Conservation (phyloP, 2,888 invertebrate species). For the Andrena dorsata region DNA sequence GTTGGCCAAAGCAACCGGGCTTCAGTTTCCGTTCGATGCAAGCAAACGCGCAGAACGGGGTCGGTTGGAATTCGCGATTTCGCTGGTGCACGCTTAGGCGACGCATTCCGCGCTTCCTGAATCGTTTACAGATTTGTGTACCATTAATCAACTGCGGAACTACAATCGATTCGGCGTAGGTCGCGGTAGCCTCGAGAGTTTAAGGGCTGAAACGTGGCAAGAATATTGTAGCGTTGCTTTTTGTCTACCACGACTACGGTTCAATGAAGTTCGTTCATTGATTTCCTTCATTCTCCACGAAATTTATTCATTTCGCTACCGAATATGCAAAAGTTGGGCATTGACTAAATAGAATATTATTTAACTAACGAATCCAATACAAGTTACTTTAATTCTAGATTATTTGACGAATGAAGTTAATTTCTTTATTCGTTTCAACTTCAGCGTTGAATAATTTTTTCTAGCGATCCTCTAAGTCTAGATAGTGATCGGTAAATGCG, state of each 20-base stretch:
- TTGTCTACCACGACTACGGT: conserved; percentile 7
- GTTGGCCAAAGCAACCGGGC: conserved; percentile 7
- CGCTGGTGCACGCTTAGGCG: conserved; percentile 18
- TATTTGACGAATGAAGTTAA: too few species aligned
- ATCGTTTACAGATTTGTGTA: conserved; percentile 46
- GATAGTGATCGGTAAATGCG: too few species aligned
- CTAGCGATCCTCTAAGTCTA: too few species aligned
- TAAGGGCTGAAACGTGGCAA: conserved; percentile 19
- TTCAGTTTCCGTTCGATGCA: not conserved
- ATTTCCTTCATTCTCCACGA: not conserved
- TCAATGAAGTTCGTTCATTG: conserved; percentile 38
- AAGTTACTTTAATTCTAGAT: too few species aligned
- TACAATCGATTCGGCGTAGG: conserved; percentile 55
- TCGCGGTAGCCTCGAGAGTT: conserved; percentile 44
- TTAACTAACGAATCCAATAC: too few species aligned
- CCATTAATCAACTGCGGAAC: conserved; percentile 54
- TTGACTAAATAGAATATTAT: too few species aligned
- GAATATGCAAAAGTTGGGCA: conserved; percentile 18
- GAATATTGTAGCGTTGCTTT: conserved; percentile 19
- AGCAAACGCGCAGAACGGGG: conserved; percentile 6
- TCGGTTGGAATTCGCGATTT: conserved; percentile 47
- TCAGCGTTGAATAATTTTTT: too few species aligned
- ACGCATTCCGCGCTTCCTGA: conserved; percentile 23
- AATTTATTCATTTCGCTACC: conserved; percentile 11
- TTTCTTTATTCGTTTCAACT: too few species aligned